Evolutionary conservation across 2,797 vertebrate genomes (phyloP).

Genomic region (Meda fulgida): DNA sequence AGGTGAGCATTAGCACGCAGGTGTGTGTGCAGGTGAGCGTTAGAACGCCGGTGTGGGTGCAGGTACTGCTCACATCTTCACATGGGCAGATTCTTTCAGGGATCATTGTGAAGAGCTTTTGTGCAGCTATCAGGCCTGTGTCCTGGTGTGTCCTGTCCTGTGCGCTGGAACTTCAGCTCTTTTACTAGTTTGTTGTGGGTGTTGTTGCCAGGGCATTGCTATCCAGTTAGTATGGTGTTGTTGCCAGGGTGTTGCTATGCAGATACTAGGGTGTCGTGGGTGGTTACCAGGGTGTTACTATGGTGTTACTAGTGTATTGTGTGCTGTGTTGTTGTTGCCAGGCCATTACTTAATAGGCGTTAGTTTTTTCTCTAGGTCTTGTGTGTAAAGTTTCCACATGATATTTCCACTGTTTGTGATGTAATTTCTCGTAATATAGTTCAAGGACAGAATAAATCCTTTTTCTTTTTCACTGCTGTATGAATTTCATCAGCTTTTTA

Average conservation of each 20-base stretch:
- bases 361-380: not conserved
- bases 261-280: too few relatives aligned
- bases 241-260: not conserved
- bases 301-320: not conserved
- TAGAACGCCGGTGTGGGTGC: too few relatives aligned
- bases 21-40: too few relatives aligned
- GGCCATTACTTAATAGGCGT: not conserved
- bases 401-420: conserved; percentile 12
- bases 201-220: not conserved
- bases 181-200: not conserved
- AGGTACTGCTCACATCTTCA: not conserved
- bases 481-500: conserved; percentile 21
- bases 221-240: too few relatives aligned
- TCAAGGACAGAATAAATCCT: not conserved
- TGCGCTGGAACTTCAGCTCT: not conserved
- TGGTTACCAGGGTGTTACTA: too few relatives aligned
- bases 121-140: not conserved
- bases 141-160: not conserved
- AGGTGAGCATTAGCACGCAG: too few relatives aligned
- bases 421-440: conserved; percentile 2
- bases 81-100: not conserved
- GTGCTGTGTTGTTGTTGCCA: not conserved
- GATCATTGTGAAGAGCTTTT: not conserved
- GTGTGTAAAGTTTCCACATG: not conserved
- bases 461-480: not conserved